These are phyloP conservation scores for Poecilobothrus nobilitatus DNA, from an alignment of 2,888 invertebrate genomes.

Conservation along the genomic window DNA sequence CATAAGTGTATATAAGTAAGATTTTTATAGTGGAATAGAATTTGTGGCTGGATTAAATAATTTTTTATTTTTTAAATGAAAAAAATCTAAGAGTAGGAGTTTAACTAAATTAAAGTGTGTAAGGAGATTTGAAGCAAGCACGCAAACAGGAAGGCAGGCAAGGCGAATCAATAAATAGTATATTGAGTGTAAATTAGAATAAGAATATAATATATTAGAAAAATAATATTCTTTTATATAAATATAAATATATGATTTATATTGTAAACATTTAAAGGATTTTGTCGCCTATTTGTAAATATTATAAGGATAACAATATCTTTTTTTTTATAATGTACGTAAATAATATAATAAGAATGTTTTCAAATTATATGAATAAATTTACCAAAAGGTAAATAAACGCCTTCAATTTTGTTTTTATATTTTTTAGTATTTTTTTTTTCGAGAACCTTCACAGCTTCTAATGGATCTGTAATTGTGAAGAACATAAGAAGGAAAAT, in stretches of 20 bases:
- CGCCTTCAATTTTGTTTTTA: not conserved
- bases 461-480: no score
- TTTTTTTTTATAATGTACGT: not conserved
- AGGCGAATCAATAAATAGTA: not conserved
- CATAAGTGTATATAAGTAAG: no score
- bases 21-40: not conserved
- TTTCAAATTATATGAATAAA: not conserved
- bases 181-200: conserved; percentile 4
- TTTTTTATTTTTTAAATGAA: no score
- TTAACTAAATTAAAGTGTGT: not conserved
- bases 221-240: not conserved
- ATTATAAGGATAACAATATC: not conserved
- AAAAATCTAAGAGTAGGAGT: not conserved
- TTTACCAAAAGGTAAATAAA: not conserved
- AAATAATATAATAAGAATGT: not conserved
- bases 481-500: no score
- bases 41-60: not conserved
- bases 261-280: conserved; percentile 1
- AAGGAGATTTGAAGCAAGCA: not conserved
- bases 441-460: no score
- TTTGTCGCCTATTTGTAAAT: conserved; percentile 6
- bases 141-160: not conserved
- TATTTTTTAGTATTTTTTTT: not conserved
- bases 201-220: not conserved
- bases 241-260: not conserved